Base-by-base conservation (phyloP, 2,113 vertebrate species). In the Morphnarchus princeps region DNA sequence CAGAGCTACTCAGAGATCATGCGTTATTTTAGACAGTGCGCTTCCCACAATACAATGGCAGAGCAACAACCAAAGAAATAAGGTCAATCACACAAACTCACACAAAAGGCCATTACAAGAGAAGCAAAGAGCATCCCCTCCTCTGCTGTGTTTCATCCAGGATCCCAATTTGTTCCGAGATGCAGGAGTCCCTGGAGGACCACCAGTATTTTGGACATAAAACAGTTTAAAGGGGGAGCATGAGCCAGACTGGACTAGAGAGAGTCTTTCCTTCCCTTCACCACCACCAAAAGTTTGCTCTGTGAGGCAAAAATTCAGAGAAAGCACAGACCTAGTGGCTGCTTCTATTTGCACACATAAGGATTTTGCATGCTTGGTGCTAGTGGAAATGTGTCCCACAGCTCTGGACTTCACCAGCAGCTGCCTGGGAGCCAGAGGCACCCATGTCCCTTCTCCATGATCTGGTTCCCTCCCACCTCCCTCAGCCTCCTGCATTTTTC, bases 21-120 rank as follows among this genome's bases (percentile, higher is more conserved):
- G 0, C 0, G 0, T 38, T 42, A 15, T 24, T 87, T 65, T 40
- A 54, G 13, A 13, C 16, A 25, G 38, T 8, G 21, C 5, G 8
- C 36, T 73, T 91, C 52, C 6, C 54, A 70, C 31, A 58, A 66
- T 9, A n/a, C 25, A 49, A 25, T 4, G 14, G 59, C 17, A 74
- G 14, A 89, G 42, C 21, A 81, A 74, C 31, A 76, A 54, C 28
- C 32, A 62, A 78, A 45, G 42, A 84, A 87, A 24, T n/a, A 86
- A 78, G 28, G 65, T 73, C 49, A 91, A 17, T 38, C 31, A 31
- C 57, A 45, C 32, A 62, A 43, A 73, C 2, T 47, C 50, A 34
- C 43, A 66, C n/a, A 83, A 58, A 31, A 40, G 26, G 43, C 29
- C 42, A 62, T 32, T 58, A n/a, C 14, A 66, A 86, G 16, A 91